Conservation (phyloP, 53 echinoderm and acorn worm species). For the Luidia sarsii region DNA sequence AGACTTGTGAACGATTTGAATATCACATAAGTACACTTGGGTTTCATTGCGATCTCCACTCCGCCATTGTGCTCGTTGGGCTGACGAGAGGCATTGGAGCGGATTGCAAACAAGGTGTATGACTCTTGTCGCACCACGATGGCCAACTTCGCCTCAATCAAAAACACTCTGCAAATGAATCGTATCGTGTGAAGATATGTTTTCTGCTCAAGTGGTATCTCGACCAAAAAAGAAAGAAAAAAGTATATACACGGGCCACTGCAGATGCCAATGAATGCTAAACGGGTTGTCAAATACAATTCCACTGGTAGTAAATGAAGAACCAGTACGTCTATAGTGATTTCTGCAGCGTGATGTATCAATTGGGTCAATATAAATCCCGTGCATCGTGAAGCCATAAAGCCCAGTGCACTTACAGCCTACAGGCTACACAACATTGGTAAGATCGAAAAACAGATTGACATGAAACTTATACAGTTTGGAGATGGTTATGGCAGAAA, state of each 20-base stretch:
- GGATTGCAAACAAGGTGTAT: slow-evolving; percentile 14
- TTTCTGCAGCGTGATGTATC: too few relatives aligned
- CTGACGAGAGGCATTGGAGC: slow-evolving; percentile 1
- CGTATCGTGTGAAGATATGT: slow-evolving; percentile 32
- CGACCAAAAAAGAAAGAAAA: background rate
- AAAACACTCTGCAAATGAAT: slow-evolving; percentile 47
- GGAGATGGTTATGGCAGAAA: too few relatives aligned
- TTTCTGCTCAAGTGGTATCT: slow-evolving; percentile 28
- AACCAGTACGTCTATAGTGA: too few relatives aligned
- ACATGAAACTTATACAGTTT: too few relatives aligned
- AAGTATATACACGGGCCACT: background rate
- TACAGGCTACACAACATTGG: too few relatives aligned
- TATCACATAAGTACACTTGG: slow-evolving; percentile 41
- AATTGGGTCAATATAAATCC: too few relatives aligned
- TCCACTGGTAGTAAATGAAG: too few relatives aligned
- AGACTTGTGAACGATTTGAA: slow-evolving; percentile 51
- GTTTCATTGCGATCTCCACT: slow-evolving; percentile 6
- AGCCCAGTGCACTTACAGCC: too few relatives aligned
- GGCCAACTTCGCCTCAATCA: slow-evolving; percentile 38
- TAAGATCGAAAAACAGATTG: too few relatives aligned
- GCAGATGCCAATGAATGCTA: slow-evolving; percentile 33
- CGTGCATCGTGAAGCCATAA: too few relatives aligned
- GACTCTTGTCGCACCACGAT: slow-evolving; percentile 25
- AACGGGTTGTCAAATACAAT: too few relatives aligned
- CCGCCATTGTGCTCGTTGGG: slow-evolving; percentile 13